Conservation (phyloP, 2,113 vertebrate genomes). For the Ammospiza caudacuta region DNA sequence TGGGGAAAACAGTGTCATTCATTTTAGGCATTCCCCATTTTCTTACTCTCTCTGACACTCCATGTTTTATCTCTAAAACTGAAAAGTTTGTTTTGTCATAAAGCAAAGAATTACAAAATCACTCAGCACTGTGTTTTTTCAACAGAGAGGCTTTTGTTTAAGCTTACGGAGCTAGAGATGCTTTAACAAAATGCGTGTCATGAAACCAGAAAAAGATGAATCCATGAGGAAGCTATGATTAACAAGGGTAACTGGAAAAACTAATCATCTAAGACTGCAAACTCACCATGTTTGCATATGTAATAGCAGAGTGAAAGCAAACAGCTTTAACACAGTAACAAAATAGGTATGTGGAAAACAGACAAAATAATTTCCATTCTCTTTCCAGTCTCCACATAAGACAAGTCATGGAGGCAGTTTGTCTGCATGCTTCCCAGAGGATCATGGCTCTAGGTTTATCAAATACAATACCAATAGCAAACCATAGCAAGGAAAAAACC, state of each 20-base stretch:
- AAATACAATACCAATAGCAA: background rate
- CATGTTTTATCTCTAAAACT: background rate
- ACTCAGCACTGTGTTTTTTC: background rate
- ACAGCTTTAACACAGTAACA: background rate
- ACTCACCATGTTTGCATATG: background rate
- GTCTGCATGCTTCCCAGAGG: background rate
- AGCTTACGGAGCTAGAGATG: background rate
- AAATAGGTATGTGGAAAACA: background rate
- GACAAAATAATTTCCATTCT: background rate
- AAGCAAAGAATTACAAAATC: background rate
- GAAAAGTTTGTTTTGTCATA: background rate
- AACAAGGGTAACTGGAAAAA: constrained; percentile 1
- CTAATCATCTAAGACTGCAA: background rate
- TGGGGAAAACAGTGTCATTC: background rate
- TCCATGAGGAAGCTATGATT: background rate
- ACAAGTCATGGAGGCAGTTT: background rate
- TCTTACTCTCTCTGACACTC: background rate
- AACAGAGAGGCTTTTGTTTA: constrained; percentile 10
- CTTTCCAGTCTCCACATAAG: background rate
- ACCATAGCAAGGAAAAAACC: background rate
- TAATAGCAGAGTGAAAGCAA: background rate
- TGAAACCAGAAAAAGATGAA: background rate
- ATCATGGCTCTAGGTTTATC: background rate
- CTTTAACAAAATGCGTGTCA: background rate
- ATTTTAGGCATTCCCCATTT: background rate